phyloP scores from a whole-genome alignment of 2,797 vertebrate species.

The Ambastaia sidthimunki region DNA sequence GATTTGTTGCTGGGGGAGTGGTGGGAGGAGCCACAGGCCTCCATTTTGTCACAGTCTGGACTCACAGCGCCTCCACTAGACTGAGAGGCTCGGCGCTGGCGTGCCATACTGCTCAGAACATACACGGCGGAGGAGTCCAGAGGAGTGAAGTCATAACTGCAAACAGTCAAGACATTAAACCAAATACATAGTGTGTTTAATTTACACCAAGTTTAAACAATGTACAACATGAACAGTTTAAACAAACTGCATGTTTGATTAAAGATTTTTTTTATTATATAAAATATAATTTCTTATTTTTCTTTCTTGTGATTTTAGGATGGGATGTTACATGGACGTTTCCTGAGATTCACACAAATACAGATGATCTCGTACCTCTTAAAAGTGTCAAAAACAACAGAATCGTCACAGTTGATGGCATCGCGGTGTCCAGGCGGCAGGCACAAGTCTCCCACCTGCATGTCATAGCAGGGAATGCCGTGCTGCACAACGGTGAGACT shows the following conservation, averaged over 20 bases:
- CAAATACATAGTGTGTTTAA: no score
- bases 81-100: constrained; percentile 92
- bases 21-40: constrained; percentile 77
- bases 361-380: constrained; percentile 83
- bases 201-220: not conserved
- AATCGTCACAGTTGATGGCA: constrained; percentile 99
- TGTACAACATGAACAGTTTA: not conserved
- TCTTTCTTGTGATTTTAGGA: no score
- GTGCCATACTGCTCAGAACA: constrained; percentile 98
- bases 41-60: constrained; percentile 89
- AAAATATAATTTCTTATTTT: no score
- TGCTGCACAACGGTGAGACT: constrained; percentile 99
- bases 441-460: constrained; percentile 94
- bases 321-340: not conserved
- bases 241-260: not conserved
- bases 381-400: constrained; percentile 99
- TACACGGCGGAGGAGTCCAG: constrained; percentile 98
- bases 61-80: constrained; percentile 87
- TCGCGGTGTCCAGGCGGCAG: constrained; percentile 98
- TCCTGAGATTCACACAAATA: not conserved
- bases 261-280: no score
- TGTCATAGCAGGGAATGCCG: constrained; percentile 98
- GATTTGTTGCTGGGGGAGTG: constrained; percentile 86
- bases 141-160: constrained; percentile 96
- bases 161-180: not conserved